A percentile compares a stretch with the other conserved stretches of the same genome.
These are phyloP conservation scores for Lepidochrysops patricia DNA, from an alignment of 2,888 invertebrate genomes.

Conservation along the genomic window DNA sequence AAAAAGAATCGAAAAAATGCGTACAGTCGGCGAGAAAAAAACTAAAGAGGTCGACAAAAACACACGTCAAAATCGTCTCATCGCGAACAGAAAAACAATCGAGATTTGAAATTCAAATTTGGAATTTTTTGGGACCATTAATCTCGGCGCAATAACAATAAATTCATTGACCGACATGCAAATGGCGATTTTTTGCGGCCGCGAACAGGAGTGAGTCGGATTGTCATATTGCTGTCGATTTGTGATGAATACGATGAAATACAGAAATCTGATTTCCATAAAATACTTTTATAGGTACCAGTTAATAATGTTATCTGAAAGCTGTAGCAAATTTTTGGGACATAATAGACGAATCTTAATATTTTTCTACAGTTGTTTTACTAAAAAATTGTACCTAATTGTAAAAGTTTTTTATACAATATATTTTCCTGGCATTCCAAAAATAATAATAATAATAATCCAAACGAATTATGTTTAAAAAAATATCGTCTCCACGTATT, in stretches of 20 bases:
- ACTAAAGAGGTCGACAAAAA: constrained; percentile 15
- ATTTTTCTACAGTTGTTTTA: too few species aligned
- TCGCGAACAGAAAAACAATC: constrained; percentile 64
- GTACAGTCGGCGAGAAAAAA: constrained; percentile 21
- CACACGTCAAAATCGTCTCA: constrained; percentile 71
- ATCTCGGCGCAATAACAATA: constrained; percentile 71
- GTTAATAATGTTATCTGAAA: too few species aligned
- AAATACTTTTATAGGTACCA: too few species aligned
- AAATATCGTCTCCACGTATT: constrained; percentile 31
- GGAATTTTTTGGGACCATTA: constrained; percentile 59
- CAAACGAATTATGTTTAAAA: too few species aligned
- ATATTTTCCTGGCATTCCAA: too few species aligned
- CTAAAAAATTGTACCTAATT: too few species aligned
- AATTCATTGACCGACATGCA: constrained; percentile 75
- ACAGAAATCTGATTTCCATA: not conserved
- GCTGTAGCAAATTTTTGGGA: too few species aligned
- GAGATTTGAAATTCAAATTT: constrained; percentile 69
- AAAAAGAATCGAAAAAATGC: constrained; percentile 27
- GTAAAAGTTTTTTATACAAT: too few species aligned
- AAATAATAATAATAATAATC: too few species aligned
- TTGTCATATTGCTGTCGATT: constrained; percentile 3
- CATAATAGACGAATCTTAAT: too few species aligned
- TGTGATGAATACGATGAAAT: not conserved
- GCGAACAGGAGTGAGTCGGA: constrained; percentile 33
- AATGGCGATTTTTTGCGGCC: constrained; percentile 66